phyloP scores from a whole-genome alignment of 1,140 invertebrate species.

The Caenorhabditis latens region DNA sequence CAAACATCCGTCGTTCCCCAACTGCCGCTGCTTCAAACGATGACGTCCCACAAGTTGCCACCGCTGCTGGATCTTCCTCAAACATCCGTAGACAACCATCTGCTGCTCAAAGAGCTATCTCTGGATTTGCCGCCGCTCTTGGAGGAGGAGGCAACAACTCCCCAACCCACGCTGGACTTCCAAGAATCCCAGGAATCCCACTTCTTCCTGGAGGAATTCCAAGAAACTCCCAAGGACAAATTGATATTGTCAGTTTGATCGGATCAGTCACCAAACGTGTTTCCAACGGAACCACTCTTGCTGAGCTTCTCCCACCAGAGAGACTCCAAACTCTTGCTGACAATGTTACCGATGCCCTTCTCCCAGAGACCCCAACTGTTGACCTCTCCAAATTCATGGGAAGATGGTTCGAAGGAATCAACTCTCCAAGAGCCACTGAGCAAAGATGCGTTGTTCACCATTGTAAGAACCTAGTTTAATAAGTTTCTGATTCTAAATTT shows the following conservation, averaged over 20 bases:
- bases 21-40: conserved; percentile 40
- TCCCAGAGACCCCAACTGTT: conserved; percentile 75
- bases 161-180: conserved; percentile 75
- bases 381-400: conserved; percentile 78
- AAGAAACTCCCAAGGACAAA: conserved; percentile 77
- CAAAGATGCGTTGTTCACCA: conserved; percentile 78
- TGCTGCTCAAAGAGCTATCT: conserved; percentile 73
- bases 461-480: conserved; percentile 66
- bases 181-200: conserved; percentile 75
- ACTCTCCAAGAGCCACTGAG: conserved; percentile 76
- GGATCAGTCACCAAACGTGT: conserved; percentile 76
- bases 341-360: conserved; percentile 76
- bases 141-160: conserved; percentile 75
- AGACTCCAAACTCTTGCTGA: conserved; percentile 77
- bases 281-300: conserved; percentile 77
- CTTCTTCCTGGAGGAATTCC: conserved; percentile 77
- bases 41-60: conserved; percentile 33
- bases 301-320: conserved; percentile 77
- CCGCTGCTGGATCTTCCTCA: conserved; percentile 25
- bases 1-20: conserved; percentile 42
- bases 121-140: conserved; percentile 75
- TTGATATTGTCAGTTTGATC: conserved; percentile 77
- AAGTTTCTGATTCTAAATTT: neutral
- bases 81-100: conserved; percentile 76
- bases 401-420: conserved; percentile 77